Evolutionary conservation across 30 jellyfish, hydroid and myxozoan species (phyloP), one percentile per base, ranked within the genome.

Genomic region (Phacellophora camtschatica): DNA sequence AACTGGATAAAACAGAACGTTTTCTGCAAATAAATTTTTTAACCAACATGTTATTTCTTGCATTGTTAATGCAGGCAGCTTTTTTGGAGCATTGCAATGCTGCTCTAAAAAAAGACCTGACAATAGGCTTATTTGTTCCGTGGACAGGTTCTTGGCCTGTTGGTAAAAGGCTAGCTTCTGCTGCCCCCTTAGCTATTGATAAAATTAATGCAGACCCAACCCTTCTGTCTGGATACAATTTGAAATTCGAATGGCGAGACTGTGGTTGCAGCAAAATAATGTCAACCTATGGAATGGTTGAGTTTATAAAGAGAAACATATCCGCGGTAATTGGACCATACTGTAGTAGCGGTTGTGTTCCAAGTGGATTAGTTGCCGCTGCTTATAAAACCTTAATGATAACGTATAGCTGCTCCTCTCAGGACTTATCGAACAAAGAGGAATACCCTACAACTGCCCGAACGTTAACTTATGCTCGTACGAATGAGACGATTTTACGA

Each of bases 121-220:
- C 99, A 0, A 31, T 93, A 30, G 99, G 99, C 7, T 51, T 93
- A 22, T 72, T 93, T 28, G 93, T 93, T 18, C 99, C 99, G 32
- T 86, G 96, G 99, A 87, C 96, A 12, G 99, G 99, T 4, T 0
- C 82, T 18, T 93, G 99, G 99, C 79, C 97, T 18, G 97, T 68
- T 27, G 98, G 98, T 24, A 80, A 56, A 6, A 74, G 73, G 41
- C 75, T 74, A 37, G 96, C 96, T 16, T 74, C 96, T 15, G 96
- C 90, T 22, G 86, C 84, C 1, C 87, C 90, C 5, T 74, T 85
- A 12, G 96, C 90, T 37, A 66, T 85, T 16, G 90, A 85, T 59
- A 56, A 49, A 23, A 74, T 85, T 9, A 85, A 85, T 41, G 42
- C 63, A 34, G 83, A 85, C 34, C 66, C 90, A 23, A 23, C 68